phyloP scores from a whole-genome alignment of 2,888 invertebrate genomes.

The Nephrotoma flavescens region DNA sequence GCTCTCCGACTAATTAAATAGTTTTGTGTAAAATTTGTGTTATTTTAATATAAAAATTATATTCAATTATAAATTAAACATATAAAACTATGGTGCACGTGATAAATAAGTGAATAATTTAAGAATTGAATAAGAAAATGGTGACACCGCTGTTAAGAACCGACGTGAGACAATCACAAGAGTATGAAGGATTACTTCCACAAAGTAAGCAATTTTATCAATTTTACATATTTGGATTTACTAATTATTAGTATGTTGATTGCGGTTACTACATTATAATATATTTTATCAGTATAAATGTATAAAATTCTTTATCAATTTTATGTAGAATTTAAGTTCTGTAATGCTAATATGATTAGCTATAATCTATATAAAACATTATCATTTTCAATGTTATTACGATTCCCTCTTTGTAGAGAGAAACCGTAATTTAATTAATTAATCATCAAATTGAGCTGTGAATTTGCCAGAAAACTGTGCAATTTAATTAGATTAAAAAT shows the following conservation, averaged over 20 bases:
- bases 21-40: background rate
- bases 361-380: background rate
- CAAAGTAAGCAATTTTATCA: background rate
- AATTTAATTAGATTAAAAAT: background rate
- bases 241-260: background rate
- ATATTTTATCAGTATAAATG: background rate
- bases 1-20: background rate
- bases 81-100: background rate
- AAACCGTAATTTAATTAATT: background rate
- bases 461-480: background rate
- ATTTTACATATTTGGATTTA: background rate
- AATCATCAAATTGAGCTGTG: background rate
- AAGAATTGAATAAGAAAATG: background rate
- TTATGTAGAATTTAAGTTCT: background rate
- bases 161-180: background rate
- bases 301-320: background rate
- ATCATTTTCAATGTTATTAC: background rate
- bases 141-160: background rate
- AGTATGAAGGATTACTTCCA: background rate
- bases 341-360: background rate
- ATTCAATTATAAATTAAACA: background rate
- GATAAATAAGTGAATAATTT: background rate
- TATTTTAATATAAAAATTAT: background rate
- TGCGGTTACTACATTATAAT: background rate
- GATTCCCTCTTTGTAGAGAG: background rate